A percentile compares a stretch with the other conserved stretches of the same genome.
Conservation (phyloP, 2,113 vertebrate species). For the Silurus meridionalis region DNA sequence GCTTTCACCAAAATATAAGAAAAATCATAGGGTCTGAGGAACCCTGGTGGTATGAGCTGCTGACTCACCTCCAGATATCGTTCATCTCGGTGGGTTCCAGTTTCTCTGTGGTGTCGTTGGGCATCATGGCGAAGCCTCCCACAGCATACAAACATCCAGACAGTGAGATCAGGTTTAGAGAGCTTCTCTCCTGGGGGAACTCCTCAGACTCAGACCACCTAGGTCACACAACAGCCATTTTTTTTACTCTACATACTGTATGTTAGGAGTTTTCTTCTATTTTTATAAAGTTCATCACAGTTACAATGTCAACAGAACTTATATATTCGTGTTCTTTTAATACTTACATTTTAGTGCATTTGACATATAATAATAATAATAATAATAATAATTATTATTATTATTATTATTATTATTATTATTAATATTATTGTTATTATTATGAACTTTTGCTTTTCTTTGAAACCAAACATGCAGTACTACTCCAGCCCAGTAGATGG, state of each 20-base stretch:
- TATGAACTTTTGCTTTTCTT: background rate
- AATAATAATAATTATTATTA: background rate
- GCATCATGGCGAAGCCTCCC: constrained; percentile 89
- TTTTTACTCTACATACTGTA: background rate
- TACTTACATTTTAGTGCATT: background rate
- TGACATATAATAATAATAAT: background rate
- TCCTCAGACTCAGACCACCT: constrained; percentile 90
- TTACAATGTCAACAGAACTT: background rate
- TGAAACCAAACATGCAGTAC: background rate
- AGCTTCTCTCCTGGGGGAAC: constrained; percentile 95
- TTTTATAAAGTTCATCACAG: background rate
- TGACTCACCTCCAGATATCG: constrained; percentile 89
- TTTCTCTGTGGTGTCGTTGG: constrained; percentile 82
- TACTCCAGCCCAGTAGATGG: constrained; percentile 12
- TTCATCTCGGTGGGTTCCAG: constrained; percentile 90
- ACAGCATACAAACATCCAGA: constrained; percentile 83
- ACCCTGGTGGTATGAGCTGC: background rate
- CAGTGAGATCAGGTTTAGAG: constrained; percentile 82
- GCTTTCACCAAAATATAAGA: background rate
- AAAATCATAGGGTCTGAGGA: background rate
- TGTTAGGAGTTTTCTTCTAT: background rate
- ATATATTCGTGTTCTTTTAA: background rate
- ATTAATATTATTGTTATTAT: too few species aligned
- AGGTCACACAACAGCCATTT: constrained; percentile 8
- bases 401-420: too few species aligned